A percentile compares a stretch with the other conserved stretches of the same genome.
Conservation (phyloP, 2,888 invertebrate species). For the Chalcis sispes region DNA sequence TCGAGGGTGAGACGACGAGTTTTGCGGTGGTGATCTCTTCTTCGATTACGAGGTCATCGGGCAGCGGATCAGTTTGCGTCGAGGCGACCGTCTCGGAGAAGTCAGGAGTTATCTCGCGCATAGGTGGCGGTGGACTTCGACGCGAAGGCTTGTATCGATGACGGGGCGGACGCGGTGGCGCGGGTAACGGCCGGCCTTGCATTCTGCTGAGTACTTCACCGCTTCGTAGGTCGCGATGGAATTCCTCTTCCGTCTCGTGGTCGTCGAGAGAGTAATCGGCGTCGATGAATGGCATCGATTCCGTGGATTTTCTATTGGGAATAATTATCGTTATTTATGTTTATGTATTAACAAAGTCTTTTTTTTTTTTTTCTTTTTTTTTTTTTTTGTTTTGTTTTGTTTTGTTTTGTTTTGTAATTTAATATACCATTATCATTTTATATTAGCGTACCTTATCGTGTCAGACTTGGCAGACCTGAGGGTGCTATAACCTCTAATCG, state of each 20-base stretch:
- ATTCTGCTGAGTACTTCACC: slow-evolving; percentile 88
- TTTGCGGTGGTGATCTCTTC: slow-evolving; percentile 73
- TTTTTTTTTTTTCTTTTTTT: too few species aligned
- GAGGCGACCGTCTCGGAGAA: slow-evolving; percentile 84
- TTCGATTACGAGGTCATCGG: slow-evolving; percentile 82
- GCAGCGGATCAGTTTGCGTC: slow-evolving; percentile 90
- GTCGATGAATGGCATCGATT: slow-evolving; percentile 79
- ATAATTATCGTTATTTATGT: neutral
- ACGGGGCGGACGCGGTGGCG: slow-evolving; percentile 90
- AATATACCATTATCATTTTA: neutral
- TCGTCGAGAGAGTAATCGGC: slow-evolving; percentile 77
- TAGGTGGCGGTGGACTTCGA: slow-evolving; percentile 56
- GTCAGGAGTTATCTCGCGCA: slow-evolving; percentile 64
- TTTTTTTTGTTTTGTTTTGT: too few species aligned
- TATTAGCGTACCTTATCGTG: slow-evolving; percentile 50
- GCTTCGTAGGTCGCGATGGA: slow-evolving; percentile 82
- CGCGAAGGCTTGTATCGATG: slow-evolving; percentile 71
- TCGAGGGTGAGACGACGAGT: slow-evolving; percentile 70
- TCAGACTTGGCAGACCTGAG: slow-evolving; percentile 75
- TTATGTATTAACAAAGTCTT: neutral
- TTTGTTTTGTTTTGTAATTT: too few species aligned
- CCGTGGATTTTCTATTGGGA: slow-evolving; percentile 54
- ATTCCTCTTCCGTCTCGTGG: slow-evolving; percentile 54
- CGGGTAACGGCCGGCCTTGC: slow-evolving; percentile 90
- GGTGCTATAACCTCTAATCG: slow-evolving; percentile 80